Conservation (phyloP, 2,797 vertebrate species). For the Eulemur rubriventer region DNA sequence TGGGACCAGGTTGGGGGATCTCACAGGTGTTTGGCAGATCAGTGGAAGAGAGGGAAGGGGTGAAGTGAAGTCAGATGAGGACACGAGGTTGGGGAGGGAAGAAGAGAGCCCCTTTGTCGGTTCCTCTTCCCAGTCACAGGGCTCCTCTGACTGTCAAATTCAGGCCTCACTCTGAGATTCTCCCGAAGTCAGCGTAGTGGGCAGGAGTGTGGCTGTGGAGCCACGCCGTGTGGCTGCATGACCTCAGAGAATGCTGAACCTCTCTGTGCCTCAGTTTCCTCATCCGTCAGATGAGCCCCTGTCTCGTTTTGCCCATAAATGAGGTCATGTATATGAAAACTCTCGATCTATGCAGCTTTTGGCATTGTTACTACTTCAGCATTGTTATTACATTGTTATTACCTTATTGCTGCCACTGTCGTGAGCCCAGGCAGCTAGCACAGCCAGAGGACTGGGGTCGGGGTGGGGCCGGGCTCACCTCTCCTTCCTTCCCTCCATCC, state of each 20-base stretch:
- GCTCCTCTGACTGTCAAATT: not conserved
- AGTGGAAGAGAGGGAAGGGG: not conserved
- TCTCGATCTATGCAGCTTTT: not conserved
- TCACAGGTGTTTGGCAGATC: not conserved
- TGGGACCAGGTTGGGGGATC: not conserved
- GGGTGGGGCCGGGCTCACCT: not conserved
- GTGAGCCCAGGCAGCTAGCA: not conserved
- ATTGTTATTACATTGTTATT: no score
- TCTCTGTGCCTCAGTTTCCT: not conserved
- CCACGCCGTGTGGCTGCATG: not conserved
- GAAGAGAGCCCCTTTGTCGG: not conserved
- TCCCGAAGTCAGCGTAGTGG: not conserved
- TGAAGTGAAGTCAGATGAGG: not conserved
- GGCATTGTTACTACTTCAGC: not conserved
- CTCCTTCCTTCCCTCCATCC: not conserved
- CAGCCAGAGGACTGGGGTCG: not conserved
- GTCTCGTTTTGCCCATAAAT: not conserved
- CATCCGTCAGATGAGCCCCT: not conserved
- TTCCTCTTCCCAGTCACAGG: not conserved
- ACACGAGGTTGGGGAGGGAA: not conserved
- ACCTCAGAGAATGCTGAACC: not conserved
- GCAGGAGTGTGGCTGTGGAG: not conserved
- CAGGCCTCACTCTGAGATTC: not conserved
- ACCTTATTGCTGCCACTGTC: not conserved
- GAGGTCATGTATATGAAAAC: accelerated